phyloP scores from a whole-genome alignment of 2,113 vertebrate genomes.

The Forbesichthys agassizii region DNA sequence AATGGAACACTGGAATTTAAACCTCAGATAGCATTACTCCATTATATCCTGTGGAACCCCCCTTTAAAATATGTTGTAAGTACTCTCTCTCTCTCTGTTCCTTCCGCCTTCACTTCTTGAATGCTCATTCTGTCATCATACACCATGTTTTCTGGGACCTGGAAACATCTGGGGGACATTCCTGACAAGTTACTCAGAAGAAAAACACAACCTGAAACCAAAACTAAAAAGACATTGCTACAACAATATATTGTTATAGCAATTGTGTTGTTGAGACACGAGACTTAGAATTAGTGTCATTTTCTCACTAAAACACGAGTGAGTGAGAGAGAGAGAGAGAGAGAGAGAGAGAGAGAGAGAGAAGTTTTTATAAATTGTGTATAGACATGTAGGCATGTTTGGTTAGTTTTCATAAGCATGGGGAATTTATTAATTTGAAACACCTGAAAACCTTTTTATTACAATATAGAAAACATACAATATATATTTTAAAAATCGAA shows the following conservation, averaged over 20 bases:
- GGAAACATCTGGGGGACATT: slow-evolving; percentile 70
- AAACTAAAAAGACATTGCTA: slow-evolving; percentile 15
- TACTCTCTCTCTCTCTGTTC: slow-evolving; percentile 19
- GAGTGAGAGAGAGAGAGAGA: no score
- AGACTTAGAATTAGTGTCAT: neutral
- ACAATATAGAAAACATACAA: no score
- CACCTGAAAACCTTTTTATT: no score
- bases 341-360: no score
- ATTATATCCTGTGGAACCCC: slow-evolving; percentile 37
- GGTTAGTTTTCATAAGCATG: no score
- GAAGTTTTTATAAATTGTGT: no score
- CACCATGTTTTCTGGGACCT: slow-evolving; percentile 38
- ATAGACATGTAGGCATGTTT: no score
- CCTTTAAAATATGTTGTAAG: slow-evolving; percentile 30
- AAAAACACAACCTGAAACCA: slow-evolving; percentile 18
- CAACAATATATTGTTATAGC: neutral
- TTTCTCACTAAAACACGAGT: neutral
- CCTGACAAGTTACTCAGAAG: neutral
- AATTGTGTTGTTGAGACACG: neutral
- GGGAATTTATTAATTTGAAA: no score
- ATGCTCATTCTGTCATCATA: slow-evolving; percentile 8
- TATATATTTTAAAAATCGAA: no score
- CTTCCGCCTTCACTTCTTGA: slow-evolving; percentile 16
- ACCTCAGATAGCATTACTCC: slow-evolving; percentile 3
- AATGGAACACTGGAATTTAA: neutral